These are phyloP conservation scores for Timema cristinae DNA, from an alignment of 2,888 invertebrate species.

Conservation along the genomic window DNA sequence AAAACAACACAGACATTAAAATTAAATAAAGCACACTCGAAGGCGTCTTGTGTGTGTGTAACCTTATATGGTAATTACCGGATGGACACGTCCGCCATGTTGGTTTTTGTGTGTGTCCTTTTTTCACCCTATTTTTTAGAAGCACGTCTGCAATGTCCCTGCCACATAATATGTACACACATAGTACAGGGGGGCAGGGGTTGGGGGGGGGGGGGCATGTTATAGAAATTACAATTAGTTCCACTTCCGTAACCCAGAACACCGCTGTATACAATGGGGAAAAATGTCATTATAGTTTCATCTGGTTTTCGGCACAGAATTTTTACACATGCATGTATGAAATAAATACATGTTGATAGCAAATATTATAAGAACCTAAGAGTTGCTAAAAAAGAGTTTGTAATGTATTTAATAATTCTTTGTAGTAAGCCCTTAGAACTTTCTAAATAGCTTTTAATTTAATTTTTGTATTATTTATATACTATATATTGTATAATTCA, in stretches of 20 bases:
- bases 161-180: slow-evolving; percentile 7
- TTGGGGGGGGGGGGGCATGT: not conserved
- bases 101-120: not conserved
- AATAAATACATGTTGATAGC: no score
- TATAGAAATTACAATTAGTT: slow-evolving; percentile 11
- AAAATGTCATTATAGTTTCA: slow-evolving; percentile 11
- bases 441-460: no score
- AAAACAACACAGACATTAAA: slow-evolving; percentile 14
- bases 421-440: no score
- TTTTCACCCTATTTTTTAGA: not conserved
- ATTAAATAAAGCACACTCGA: slow-evolving; percentile 17
- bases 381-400: no score
- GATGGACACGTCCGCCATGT: slow-evolving; percentile 13
- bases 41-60: slow-evolving; percentile 15
- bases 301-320: not conserved
- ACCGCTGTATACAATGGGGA: slow-evolving; percentile 1
- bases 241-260: not conserved
- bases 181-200: not conserved
- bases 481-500: no score
- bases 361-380: no score
- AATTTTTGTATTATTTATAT: no score
- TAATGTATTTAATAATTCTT: no score
- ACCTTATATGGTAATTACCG: slow-evolving; percentile 17
- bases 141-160: slow-evolving; percentile 12
- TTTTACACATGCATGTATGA: no score